Conservation (phyloP, 2,888 invertebrate species). For the Drosophila mulleri region DNA sequence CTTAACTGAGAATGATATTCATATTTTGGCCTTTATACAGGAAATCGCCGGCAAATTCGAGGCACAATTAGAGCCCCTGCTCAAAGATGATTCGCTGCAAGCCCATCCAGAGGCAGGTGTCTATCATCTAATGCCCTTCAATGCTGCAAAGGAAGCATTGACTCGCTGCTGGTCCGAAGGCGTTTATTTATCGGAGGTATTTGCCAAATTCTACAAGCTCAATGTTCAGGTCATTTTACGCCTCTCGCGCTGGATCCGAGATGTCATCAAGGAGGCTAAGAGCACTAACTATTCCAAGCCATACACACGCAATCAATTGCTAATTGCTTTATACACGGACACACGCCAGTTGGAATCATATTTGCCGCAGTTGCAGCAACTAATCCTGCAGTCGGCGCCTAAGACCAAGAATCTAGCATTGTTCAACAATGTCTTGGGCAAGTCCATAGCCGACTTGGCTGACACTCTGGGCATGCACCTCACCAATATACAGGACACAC, state of each 20-base stretch:
- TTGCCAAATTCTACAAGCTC: conserved; percentile 95
- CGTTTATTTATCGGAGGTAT: conserved; percentile 91
- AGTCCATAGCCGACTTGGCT: conserved; percentile 72
- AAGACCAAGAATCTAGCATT: conserved; percentile 44
- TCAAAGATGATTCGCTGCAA: conserved; percentile 67
- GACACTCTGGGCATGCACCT: conserved; percentile 65
- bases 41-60: conserved; percentile 91
- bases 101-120: conserved; percentile 21
- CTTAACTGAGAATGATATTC: not conserved
- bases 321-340: conserved; percentile 78
- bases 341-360: conserved; percentile 67
- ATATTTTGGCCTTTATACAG: conserved; percentile 49
- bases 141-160: conserved; percentile 86
- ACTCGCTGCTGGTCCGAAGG: conserved; percentile 91
- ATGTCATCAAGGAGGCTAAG: conserved; percentile 72
- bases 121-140: conserved; percentile 83
- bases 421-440: conserved; percentile 66
- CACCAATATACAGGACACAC: conserved; percentile 87
- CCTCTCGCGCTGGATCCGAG: conserved; percentile 90
- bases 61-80: conserved; percentile 72
- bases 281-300: conserved; percentile 44
- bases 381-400: conserved; percentile 86
- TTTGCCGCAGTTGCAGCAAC: conserved; percentile 86
- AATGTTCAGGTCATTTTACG: conserved; percentile 93
- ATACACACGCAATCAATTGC: conserved; percentile 64